Conservation (phyloP, 2,797 vertebrate species). For the Mastacembelus armatus region DNA sequence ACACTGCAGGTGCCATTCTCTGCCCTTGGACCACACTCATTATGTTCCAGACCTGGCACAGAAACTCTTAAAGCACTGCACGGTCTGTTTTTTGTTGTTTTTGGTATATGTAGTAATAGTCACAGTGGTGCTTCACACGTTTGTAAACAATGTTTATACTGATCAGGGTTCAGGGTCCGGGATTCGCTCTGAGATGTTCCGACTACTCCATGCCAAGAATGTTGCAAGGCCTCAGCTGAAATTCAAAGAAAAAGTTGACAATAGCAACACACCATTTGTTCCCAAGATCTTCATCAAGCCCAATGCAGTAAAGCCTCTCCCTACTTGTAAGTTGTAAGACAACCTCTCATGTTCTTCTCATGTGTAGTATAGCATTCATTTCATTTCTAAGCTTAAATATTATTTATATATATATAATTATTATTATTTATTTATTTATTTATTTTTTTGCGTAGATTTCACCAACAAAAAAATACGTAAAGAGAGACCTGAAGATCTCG, state of each 20-base stretch:
- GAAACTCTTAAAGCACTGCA: background rate
- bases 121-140: background rate
- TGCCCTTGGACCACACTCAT: conserved; percentile 24
- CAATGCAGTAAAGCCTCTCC: conserved; percentile 91
- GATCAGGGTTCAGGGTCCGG: conserved; percentile 83
- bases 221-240: conserved; percentile 92
- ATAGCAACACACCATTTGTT: conserved; percentile 95
- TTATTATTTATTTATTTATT: too few species aligned
- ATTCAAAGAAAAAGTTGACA: conserved; percentile 95
- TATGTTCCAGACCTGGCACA: conserved; percentile 18
- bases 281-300: conserved; percentile 96
- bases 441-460: conserved; percentile 78
- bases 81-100: background rate
- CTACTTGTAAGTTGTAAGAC: conserved; percentile 87
- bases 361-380: background rate
- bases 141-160: conserved; percentile 28
- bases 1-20: conserved; percentile 7
- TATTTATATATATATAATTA: background rate
- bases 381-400: background rate
- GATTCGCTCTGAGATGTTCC: conserved; percentile 88
- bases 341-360: background rate
- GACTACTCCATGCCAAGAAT: conserved; percentile 95
- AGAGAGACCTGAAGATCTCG: conserved; percentile 91
- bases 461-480: conserved; percentile 86
- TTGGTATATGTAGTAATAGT: conserved; percentile 14